These are phyloP conservation scores for Oncopodura yosiiana DNA, from an alignment of 1,140 invertebrate genomes.

Conservation along the genomic window DNA sequence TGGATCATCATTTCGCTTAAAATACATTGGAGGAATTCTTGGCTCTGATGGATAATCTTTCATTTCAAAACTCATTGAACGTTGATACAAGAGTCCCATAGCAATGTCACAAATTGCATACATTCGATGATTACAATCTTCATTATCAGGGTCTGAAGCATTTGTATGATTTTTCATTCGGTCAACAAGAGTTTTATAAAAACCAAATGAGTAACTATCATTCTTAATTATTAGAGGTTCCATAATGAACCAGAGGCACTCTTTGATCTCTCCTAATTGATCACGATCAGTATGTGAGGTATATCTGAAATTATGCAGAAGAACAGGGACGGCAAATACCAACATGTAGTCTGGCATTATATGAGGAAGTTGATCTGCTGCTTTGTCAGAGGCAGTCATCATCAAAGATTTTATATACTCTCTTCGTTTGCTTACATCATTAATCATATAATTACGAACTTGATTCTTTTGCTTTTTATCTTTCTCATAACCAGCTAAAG, in stretches of 20 bases:
- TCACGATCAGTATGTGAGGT: conserved; percentile 60
- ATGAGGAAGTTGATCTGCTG: conserved; percentile 63
- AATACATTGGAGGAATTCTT: conserved; percentile 75
- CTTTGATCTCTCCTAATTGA: conserved; percentile 59
- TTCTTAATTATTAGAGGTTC: conserved; percentile 87
- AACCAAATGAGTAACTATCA: conserved; percentile 89
- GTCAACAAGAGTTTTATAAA: conserved; percentile 87
- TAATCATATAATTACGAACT: conserved; percentile 64
- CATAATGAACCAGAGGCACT: conserved; percentile 85
- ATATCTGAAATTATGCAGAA: conserved; percentile 81
- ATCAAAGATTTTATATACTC: conserved; percentile 79
- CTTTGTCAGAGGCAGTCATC: conserved; percentile 51
- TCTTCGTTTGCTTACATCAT: conserved; percentile 76
- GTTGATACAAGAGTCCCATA: conserved; percentile 73
- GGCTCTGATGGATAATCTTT: conserved; percentile 78
- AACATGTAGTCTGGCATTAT: conserved; percentile 93
- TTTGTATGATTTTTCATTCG: conserved; percentile 87
- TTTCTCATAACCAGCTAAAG: conserved; percentile 70
- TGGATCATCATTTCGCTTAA: conserved; percentile 57
- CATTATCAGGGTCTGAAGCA: conserved; percentile 68
- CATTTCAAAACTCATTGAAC: conserved; percentile 76
- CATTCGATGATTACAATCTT: conserved; percentile 81
- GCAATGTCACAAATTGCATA: conserved; percentile 92
- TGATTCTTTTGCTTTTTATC: conserved; percentile 60
- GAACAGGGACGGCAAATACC: conserved; percentile 83